These are phyloP conservation scores for Papilio glaucus DNA, from an alignment of 1,140 invertebrate species.

Conservation along the genomic window DNA sequence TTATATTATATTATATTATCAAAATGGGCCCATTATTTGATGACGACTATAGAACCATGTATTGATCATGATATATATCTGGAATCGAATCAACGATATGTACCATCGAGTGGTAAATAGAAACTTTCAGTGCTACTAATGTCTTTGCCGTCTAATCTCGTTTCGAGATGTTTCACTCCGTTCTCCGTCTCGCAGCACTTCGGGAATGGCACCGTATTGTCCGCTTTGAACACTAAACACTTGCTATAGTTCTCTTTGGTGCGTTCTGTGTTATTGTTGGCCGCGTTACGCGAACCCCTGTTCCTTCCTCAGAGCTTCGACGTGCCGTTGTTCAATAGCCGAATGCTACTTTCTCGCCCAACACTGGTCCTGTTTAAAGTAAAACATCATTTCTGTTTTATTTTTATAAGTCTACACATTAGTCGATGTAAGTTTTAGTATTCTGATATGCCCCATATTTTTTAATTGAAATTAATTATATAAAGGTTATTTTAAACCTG, in stretches of 20 bases:
- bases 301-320: conserved; percentile 71
- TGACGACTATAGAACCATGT: too few relatives aligned
- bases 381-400: conserved; percentile 32
- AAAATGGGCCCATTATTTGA: too few relatives aligned
- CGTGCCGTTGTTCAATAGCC: conserved; percentile 70
- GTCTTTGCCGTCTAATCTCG: conserved; percentile 55
- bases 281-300: conserved; percentile 51
- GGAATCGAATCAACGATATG: conserved; percentile 17
- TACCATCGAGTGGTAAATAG: conserved; percentile 54
- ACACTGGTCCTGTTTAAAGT: conserved; percentile 67
- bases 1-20: too few relatives aligned
- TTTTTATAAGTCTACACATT: background rate
- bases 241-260: conserved; percentile 71
- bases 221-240: conserved; percentile 54
- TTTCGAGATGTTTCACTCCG: conserved; percentile 55
- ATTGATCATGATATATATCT: too few relatives aligned
- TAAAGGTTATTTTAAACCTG: too few relatives aligned
- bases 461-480: too few relatives aligned
- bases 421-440: too few relatives aligned
- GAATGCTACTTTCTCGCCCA: conserved; percentile 72
- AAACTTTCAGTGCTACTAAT: conserved; percentile 66
- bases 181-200: conserved; percentile 71
- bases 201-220: conserved; percentile 62
- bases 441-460: too few relatives aligned
- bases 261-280: conserved; percentile 63